phyloP scores from a whole-genome alignment of 2,888 invertebrate species.

The Lycaena phlaeas region DNA sequence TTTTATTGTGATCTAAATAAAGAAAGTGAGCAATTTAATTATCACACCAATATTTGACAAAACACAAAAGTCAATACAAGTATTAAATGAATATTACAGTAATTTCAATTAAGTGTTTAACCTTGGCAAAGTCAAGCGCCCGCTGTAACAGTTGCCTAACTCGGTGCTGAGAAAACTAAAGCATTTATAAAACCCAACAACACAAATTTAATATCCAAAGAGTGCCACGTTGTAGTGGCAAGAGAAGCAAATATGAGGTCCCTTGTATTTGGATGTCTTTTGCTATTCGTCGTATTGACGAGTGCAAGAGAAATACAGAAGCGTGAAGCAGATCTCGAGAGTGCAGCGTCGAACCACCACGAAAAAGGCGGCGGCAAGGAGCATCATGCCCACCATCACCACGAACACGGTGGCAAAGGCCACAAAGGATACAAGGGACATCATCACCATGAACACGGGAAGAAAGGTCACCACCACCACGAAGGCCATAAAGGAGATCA shows the following conservation, averaged over 20 bases:
- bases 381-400: conserved; percentile 75
- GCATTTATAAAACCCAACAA: conserved; percentile 49
- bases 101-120: conserved; percentile 37
- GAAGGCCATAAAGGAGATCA: conserved; percentile 75
- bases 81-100: conserved; percentile 12
- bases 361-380: conserved; percentile 76
- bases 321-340: conserved; percentile 64
- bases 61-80: conserved; percentile 3
- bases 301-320: conserved; percentile 51
- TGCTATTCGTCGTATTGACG: conserved; percentile 53
- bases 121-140: conserved; percentile 19
- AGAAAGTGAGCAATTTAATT: background rate
- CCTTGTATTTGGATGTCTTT: conserved; percentile 29
- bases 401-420: conserved; percentile 77
- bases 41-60: conserved; percentile 1
- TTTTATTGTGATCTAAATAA: too few relatives aligned
- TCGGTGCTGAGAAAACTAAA: conserved; percentile 44
- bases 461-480: conserved; percentile 82
- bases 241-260: background rate
- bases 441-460: conserved; percentile 77
- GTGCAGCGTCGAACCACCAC: conserved; percentile 57
- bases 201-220: background rate
- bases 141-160: conserved; percentile 45
- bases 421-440: conserved; percentile 80
- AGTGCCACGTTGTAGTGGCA: too few relatives aligned